Evolutionary conservation across 2,113 vertebrate species (phyloP), one percentile per base, ranked within the genome.

Genomic region (Eleginops maclovinus): DNA sequence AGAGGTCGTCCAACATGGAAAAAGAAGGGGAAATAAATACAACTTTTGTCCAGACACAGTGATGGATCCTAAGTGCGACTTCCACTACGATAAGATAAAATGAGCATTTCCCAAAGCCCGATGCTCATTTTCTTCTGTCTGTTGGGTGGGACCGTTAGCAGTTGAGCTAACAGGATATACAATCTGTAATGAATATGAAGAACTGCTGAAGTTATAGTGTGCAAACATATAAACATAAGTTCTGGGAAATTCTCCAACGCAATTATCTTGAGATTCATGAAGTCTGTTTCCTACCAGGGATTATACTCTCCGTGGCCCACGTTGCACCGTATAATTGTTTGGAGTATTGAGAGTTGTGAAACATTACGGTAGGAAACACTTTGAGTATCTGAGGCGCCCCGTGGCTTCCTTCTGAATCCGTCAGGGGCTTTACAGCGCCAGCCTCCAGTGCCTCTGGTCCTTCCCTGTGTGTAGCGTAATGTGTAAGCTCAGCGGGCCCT

Each of bases 261-360:
- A 53, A 43, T 49, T 36, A 58, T 75, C 69, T 15, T 12, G 74
- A 70, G 56, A 51, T 68, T 81, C 21, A 61, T 46, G 21, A 54
- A 76, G 49, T 62, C 50, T 71, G 77, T 75, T 79, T 49, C 60
- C 72, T 68, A 56, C 64, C 36, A 81, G 82, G 56, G 78, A 51
- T 58, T 17, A 22, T 2, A 19, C 49, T 76, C 65, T 36, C 41
- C 46, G 24, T 68, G 9, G 26, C 56, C 60, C 78, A 17, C 49
- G 79, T 73, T 46, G 43, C 66, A 76, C 58, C 41, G 41, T 69
- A 21, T 89, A 90, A 90, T 88, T 91, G 87, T 91, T 89, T 86
- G 75, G 90, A 83, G 89, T 76, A 83, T 92, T 90, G 82, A 92
- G 85, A 90, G 78, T 87, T 84, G 72, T 70, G 77, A 79, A 89